phyloP scores from a whole-genome alignment of 2,113 vertebrate genomes.

The Felis chaus region DNA sequence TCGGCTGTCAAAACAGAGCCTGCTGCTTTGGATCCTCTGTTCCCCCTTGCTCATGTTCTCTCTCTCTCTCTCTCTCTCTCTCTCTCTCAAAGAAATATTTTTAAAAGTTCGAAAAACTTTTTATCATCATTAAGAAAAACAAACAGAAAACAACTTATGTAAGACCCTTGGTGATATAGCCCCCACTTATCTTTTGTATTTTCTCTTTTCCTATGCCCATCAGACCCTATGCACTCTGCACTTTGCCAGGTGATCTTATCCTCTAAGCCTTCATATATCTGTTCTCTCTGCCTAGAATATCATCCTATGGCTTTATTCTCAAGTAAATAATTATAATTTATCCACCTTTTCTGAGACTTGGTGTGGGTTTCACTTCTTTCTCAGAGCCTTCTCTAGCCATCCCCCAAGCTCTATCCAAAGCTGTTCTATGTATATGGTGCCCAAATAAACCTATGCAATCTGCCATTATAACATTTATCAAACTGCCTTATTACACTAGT shows the following conservation, averaged over 20 bases:
- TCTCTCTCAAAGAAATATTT: too few species aligned
- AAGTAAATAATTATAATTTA: not conserved
- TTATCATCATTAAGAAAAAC: not conserved
- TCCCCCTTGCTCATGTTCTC: too few species aligned
- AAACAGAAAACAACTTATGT: not conserved
- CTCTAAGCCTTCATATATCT: not conserved
- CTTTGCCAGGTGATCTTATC: not conserved
- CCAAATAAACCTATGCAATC: not conserved
- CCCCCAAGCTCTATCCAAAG: not conserved
- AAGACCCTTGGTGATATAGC: not conserved
- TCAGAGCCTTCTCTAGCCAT: not conserved
- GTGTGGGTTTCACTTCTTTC: not conserved
- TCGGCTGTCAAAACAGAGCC: too few species aligned
- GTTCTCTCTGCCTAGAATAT: not conserved
- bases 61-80: too few species aligned
- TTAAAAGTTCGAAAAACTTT: not conserved
- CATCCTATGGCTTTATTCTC: not conserved
- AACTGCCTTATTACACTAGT: not conserved
- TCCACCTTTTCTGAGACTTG: not conserved
- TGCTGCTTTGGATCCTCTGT: too few species aligned
- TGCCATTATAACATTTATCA: not conserved
- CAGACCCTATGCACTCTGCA: rapidly evolving
- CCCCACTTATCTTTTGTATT: not conserved
- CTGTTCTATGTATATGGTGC: not conserved
- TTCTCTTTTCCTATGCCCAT: not conserved